These are phyloP conservation scores for Melanotaenia duboulayi DNA, from an alignment of 2,113 vertebrate genomes.

Conservation along the genomic window DNA sequence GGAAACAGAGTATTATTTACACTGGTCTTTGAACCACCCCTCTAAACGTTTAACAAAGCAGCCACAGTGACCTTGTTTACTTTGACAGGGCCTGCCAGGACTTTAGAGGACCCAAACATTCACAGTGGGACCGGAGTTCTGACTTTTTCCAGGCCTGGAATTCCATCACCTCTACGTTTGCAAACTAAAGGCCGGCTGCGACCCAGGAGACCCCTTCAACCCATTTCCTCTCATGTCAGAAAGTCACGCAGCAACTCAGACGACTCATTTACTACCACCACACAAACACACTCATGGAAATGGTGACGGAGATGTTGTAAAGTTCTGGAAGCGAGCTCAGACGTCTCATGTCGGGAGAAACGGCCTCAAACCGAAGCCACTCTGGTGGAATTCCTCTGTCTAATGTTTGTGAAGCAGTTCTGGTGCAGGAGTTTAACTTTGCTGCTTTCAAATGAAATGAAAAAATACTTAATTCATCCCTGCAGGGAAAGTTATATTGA, in stretches of 20 bases:
- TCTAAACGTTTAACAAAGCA: slow-evolving; percentile 63
- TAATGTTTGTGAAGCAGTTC: too few species aligned
- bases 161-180: slow-evolving; percentile 57
- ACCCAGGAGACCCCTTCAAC: slow-evolving; percentile 70
- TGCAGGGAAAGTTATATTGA: too few species aligned
- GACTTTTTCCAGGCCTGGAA: slow-evolving; percentile 71
- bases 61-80: slow-evolving; percentile 73
- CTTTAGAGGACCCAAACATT: slow-evolving; percentile 55
- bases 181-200: slow-evolving; percentile 48
- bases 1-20: slow-evolving; percentile 43
- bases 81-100: slow-evolving; percentile 51
- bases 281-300: too few species aligned
- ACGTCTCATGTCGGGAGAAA: too few species aligned
- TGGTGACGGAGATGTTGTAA: too few species aligned
- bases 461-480: too few species aligned
- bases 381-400: too few species aligned
- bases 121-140: slow-evolving; percentile 31
- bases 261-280: too few species aligned
- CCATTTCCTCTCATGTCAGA: slow-evolving; percentile 73
- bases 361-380: too few species aligned
- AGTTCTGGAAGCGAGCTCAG: too few species aligned
- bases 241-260: slow-evolving; percentile 33
- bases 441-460: too few species aligned
- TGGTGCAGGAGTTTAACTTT: too few species aligned
- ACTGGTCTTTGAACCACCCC: slow-evolving; percentile 44